These are phyloP conservation scores for Luperina nickerlii DNA, from an alignment of 2,888 invertebrate genomes.

Conservation along the genomic window DNA sequence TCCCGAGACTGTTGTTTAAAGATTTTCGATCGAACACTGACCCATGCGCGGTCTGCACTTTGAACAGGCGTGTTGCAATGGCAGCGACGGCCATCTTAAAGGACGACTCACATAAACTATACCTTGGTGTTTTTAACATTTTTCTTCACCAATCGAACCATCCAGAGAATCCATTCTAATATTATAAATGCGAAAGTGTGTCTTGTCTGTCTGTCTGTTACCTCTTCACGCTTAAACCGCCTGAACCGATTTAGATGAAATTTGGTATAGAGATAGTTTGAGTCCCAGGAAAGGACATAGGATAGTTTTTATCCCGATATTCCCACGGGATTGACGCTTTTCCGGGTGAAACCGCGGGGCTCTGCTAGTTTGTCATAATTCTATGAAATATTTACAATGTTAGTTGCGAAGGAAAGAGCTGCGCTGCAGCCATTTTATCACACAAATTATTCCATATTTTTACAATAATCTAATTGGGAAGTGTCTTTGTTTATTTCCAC, in stretches of 20 bases:
- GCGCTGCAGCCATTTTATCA: background rate
- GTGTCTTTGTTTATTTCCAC: no score
- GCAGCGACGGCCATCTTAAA: background rate
- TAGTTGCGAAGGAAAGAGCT: background rate
- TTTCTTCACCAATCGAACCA: background rate
- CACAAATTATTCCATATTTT: background rate
- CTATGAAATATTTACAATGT: constrained; percentile 3
- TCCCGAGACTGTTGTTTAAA: background rate
- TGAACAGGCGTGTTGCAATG: background rate
- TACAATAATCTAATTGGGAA: background rate
- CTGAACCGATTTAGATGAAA: no score
- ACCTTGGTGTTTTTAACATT: background rate
- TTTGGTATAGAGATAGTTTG: no score
- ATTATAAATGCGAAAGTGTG: no score
- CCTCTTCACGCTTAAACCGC: no score
- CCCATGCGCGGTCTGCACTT: background rate
- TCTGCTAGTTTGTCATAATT: background rate
- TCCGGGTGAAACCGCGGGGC: no score
- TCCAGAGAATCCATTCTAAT: no score
- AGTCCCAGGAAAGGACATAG: no score
- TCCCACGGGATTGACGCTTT: no score
- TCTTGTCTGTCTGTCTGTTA: no score
- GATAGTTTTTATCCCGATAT: no score
- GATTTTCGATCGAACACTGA: background rate
- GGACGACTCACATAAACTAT: background rate